Base-by-base conservation (phyloP, 2,888 invertebrate genomes). In the Drosophila anceps region DNA sequence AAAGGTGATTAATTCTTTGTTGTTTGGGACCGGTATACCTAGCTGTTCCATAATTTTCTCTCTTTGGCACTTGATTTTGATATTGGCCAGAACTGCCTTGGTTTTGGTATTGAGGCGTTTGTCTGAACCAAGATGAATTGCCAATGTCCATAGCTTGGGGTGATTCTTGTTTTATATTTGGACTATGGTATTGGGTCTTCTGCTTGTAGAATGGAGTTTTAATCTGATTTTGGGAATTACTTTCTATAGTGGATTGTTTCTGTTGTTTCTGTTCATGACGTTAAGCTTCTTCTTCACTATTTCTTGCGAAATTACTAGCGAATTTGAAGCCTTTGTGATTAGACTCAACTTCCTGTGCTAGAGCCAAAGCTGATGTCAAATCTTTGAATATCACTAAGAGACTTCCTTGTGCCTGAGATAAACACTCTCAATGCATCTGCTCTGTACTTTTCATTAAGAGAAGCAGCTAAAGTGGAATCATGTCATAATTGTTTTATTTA, bases 91-190 rank as follows among this genome's bases (percentile, higher is more conserved):
- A 44, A 44, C 44, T 6, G 7, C 44, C 24, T 44, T 44, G 24
- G 24, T 43, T 12, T 20, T 10, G 43, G 12, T 44, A 24, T 44
- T 44, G 44, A 20, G 44, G 7, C 20, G 7, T 44, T 44, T 24
- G 24, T 13, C 44, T 44, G 6, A 44, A 44, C 44, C 24, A 24
- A 44, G 24, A 44, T 24, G 13, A 24, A 44, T 0, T 24, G 44
- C 24, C 44, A 44, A 44, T 7, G 44, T 44, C 44, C 44, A 44
- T 44, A 44, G 44, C 24, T 44, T 20, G 20, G 12, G 20, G 43
- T 43, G 24, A 3, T 24, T 44, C 24, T 24, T 44, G 24, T 3
- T 44, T 24, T 43, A 43, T 2, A 43, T 43, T 43, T 1, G 41
- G 41, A 20, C 41, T 43, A 20, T 44, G 12, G 20, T 44, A 2